Conservation (phyloP, 2,113 vertebrate genomes). For the Pampusana beccarii region DNA sequence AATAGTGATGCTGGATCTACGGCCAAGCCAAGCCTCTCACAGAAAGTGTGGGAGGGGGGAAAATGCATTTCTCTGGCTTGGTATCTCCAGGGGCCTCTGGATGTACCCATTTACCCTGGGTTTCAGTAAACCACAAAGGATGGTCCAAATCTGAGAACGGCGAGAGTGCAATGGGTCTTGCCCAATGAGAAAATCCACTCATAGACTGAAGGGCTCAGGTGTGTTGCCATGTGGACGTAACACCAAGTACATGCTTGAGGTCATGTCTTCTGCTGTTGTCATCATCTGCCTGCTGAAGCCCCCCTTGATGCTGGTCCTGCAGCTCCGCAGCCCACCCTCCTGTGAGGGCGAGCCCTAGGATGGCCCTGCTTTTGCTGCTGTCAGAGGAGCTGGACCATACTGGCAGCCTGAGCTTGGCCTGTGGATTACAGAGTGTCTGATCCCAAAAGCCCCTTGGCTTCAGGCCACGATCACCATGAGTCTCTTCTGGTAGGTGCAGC, state of each 20-base stretch:
- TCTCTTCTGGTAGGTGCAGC: background rate
- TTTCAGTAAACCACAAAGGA: background rate
- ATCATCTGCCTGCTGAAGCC: background rate
- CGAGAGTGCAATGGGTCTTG: background rate
- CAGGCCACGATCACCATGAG: rapidly evolving
- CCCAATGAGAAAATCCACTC: background rate
- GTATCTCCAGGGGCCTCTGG: background rate
- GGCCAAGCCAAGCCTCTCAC: background rate
- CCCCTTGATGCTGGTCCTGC: background rate
- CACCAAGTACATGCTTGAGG: background rate
- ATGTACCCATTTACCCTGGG: background rate
- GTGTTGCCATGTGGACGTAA: background rate
- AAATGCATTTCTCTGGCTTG: background rate
- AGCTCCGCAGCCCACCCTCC: background rate
- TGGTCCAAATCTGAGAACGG: background rate
- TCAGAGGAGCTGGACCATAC: background rate
- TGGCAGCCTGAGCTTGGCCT: background rate
- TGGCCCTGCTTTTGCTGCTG: background rate
- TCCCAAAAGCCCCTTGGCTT: background rate
- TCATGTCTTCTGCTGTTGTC: background rate
- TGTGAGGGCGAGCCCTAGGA: background rate
- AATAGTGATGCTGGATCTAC: background rate
- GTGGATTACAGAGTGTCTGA: background rate
- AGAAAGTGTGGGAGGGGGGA: background rate
- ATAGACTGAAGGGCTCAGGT: rapidly evolving